phyloP scores from a whole-genome alignment of 2,888 invertebrate genomes.

The Diarsia brunnea region DNA sequence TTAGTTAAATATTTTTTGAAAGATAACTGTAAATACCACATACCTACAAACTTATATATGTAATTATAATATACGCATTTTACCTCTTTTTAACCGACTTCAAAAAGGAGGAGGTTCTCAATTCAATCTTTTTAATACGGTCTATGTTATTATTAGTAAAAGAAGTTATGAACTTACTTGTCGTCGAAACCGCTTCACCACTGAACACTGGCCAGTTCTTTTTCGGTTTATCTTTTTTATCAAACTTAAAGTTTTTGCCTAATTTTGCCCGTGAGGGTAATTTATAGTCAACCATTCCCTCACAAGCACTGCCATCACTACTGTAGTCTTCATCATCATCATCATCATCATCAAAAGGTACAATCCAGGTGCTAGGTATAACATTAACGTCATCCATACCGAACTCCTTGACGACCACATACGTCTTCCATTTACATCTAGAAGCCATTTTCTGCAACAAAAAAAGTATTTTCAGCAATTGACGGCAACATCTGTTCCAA shows the following conservation, averaged over 20 bases:
- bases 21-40: no score
- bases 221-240: background rate
- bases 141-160: no score
- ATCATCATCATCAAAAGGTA: background rate
- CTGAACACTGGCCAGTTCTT: background rate
- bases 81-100: background rate
- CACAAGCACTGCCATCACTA: background rate
- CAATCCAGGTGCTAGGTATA: conserved; percentile 10
- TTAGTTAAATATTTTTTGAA: no score
- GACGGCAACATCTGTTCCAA: background rate
- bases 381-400: background rate
- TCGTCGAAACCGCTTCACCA: background rate
- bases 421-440: background rate
- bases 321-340: background rate
- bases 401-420: background rate
- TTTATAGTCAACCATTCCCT: background rate
- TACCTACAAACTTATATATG: no score
- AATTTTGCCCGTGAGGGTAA: background rate
- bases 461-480: background rate
- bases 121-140: no score
- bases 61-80: background rate
- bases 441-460: conserved; percentile 8
- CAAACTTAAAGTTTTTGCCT: conserved; percentile 2
- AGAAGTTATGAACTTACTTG: background rate
- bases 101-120: no score